phyloP scores from a whole-genome alignment of 2,113 vertebrate genomes.

The Oceanites oceanicus region DNA sequence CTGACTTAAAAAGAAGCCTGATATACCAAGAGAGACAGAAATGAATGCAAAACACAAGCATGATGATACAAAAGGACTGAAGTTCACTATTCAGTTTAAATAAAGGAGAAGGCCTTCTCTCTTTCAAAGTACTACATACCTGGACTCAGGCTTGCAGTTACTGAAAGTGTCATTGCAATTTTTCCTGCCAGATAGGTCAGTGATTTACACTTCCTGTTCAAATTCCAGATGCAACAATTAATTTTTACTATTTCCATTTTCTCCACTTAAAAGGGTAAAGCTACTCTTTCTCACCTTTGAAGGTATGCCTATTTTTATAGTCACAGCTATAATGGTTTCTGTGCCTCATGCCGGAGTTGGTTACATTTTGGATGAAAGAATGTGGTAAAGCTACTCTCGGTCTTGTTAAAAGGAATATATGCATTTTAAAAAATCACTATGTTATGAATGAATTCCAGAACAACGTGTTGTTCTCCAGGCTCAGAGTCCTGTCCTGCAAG shows the following conservation, averaged over 20 bases:
- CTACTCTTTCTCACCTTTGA: constrained; percentile 28
- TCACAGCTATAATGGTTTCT: constrained; percentile 41
- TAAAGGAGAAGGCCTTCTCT: constrained; percentile 1
- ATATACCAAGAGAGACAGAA: constrained; percentile 53
- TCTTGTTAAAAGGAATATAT: constrained; percentile 9
- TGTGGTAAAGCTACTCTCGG: constrained; percentile 1
- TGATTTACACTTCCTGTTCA: constrained; percentile 13
- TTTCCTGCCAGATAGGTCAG: constrained; percentile 21
- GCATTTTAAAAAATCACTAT: background rate
- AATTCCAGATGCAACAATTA: constrained; percentile 22
- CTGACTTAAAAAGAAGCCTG: constrained; percentile 29
- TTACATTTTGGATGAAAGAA: constrained; percentile 34
- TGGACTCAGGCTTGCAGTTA: background rate
- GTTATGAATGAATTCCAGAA: constrained; percentile 35
- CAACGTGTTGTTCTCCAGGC: constrained; percentile 7
- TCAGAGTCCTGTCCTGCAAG: constrained; percentile 32
- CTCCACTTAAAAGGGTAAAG: background rate
- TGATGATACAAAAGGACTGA: constrained; percentile 14
- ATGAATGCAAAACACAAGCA: constrained; percentile 44
- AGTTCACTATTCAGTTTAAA: constrained; percentile 12
- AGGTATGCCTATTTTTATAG: background rate
- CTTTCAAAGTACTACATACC: background rate
- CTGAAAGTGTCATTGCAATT: background rate
- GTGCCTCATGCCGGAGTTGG: constrained; percentile 30
- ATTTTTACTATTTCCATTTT: constrained; percentile 38